Percentiles rank a stretch among this genome's conserved stretches.
Conservation (phyloP, 2,888 invertebrate genomes). For the Rhogogaster chlorosoma region DNA sequence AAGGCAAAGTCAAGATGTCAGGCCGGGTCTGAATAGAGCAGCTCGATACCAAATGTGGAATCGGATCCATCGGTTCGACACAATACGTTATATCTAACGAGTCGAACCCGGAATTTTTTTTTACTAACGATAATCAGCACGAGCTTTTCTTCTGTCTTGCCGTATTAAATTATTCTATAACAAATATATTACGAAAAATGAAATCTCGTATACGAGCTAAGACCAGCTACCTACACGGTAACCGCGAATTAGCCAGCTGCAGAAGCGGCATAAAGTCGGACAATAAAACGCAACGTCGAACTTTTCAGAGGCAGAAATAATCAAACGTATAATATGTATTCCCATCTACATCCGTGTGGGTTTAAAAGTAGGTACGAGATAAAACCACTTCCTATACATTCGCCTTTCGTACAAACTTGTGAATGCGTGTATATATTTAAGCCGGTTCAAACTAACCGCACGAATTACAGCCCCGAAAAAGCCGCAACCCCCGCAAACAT, state of each 20-base stretch:
- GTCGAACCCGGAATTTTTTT: too few species aligned
- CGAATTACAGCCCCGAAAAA: slow-evolving; percentile 3
- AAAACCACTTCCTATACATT: slow-evolving; percentile 15
- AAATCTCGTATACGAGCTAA: not conserved
- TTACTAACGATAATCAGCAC: not conserved
- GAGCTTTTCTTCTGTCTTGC: not conserved
- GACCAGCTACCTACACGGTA: not conserved
- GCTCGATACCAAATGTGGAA: not conserved
- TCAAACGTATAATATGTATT: not conserved
- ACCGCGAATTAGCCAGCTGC: not conserved
- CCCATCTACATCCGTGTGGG: not conserved
- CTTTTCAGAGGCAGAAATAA: slow-evolving; percentile 1
- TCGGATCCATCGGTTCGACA: not conserved
- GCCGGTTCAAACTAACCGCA: not conserved
- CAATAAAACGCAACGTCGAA: not conserved
- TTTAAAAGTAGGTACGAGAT: not conserved
- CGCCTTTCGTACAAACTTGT: not conserved
- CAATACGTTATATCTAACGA: not conserved
- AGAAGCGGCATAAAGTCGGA: not conserved
- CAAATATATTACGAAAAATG: too few species aligned
- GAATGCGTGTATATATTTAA: not conserved
- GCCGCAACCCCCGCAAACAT: slow-evolving; percentile 38
- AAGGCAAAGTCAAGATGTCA: not conserved
- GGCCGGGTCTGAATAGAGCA: not conserved
- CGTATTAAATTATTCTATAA: too few species aligned